phyloP scores from a whole-genome alignment of 2,888 invertebrate species.

The Drosophila prostipennis region DNA sequence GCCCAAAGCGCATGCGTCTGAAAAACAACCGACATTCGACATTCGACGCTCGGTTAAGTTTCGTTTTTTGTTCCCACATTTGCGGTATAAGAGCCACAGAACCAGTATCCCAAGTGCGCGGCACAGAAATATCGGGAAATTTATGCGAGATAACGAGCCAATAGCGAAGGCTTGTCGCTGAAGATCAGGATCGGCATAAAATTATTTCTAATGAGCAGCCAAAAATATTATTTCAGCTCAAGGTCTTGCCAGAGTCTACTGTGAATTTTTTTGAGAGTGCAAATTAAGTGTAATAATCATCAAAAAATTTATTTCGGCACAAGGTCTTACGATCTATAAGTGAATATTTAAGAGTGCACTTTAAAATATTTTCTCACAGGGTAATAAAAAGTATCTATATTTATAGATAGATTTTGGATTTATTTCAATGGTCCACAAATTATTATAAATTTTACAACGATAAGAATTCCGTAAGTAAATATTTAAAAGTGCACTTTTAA shows the following conservation, averaged over 20 bases:
- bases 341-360: no score
- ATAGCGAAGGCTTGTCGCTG: conserved; percentile 1
- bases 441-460: no score
- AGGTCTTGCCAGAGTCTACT: conserved; percentile 1
- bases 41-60: conserved; percentile 21
- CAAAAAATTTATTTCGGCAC: not conserved
- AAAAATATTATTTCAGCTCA: conserved; percentile 2
- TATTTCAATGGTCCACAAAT: no score
- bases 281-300: not conserved
- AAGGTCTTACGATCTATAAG: not conserved
- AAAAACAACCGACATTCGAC: conserved; percentile 31
- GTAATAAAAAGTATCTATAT: no score
- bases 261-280: not conserved
- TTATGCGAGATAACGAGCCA: conserved; percentile 20
- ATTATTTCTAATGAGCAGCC: conserved; percentile 9
- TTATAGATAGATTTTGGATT: no score
- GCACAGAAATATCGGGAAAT: conserved; percentile 40
- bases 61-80: conserved; percentile 10
- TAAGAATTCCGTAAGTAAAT: no score
- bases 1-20: conserved; percentile 55
- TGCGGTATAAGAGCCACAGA: conserved; percentile 29
- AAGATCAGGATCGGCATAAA: conserved; percentile 48
- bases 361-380: no score
- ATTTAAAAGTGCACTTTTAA: no score
- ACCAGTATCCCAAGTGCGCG: not conserved